Base-by-base conservation (phyloP, 1,140 invertebrate genomes). In the Aphelinus atriplicis region DNA sequence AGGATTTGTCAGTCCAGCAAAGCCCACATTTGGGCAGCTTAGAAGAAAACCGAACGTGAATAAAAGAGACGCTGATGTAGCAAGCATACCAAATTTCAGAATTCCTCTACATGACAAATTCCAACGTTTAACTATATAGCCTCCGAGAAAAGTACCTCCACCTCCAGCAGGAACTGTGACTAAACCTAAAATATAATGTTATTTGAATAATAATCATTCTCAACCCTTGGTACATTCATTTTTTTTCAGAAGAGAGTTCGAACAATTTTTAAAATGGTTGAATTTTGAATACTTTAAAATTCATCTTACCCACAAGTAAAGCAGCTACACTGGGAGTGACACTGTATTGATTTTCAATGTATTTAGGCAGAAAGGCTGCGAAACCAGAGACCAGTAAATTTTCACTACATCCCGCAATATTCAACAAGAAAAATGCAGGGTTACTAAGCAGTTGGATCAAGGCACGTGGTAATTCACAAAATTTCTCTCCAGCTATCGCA, bases 281-380 rank as follows among this genome's bases (percentile, higher is more conserved):
- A 26, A 26, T 26, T 26, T 26, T 26, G 26, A 26, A 26, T 26
- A 26, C 26, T 26, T 26, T 26, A 26, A 26, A 26, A 26, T 26
- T 26, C 26, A 26, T 26, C 85, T 88, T 86, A 94, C 94, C 94
- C 85, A 96, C 92, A 73, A 95, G 86, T 62, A 94, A 81, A 9
- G 94, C 94, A 2, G 94, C 93, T 47, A 88, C 89, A 60, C 92
- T 92, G 0, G 94, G 91, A 50, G 90, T 91, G 6, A 95, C 90
- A 78, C 92, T 92, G 80, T 95, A 96, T 86, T 96, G 94, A 84
- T 93, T 94, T 86, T 96, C 94, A 64, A 96, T 93, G 69, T 93
- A 89, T 83, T 96, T 96, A 0, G 95, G 95, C 71, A 95, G 86
- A 81, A 96, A 96, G 0, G 94, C 93, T 1, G 94, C 93, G 80